Evolutionary conservation across 1,140 invertebrate species (phyloP), one percentile per base, ranked within the genome.

Genomic region (Elymnias hypermnestra): DNA sequence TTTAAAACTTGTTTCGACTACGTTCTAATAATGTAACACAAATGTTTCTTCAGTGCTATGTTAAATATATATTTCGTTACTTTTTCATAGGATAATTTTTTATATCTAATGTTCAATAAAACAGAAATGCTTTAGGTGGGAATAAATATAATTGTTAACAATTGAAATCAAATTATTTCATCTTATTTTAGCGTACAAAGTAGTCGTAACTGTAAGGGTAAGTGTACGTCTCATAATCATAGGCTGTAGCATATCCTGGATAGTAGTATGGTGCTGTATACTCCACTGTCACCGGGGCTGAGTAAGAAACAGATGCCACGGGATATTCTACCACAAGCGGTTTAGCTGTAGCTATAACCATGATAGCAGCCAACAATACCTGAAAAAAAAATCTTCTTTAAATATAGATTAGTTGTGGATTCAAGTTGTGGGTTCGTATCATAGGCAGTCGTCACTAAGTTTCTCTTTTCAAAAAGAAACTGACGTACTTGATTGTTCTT

Each of bases 301-400:
- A 64, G 63, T 83, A 85, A 1, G 69, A 63, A 5, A 47, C 4
- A 4, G 69, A 43, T 14, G 53, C 56, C 3, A 68, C 42, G 0
- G 73, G 76, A 38, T 84, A 86, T 18, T 76, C 73, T 23, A 78
- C 52, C 17, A 86, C 64, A n/a, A 81, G 66, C 14, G 88, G 88
- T 64, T 86, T 86, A 31, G 88, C 88, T 15, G 72, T 56, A 13
- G 83, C 81, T 29, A 86, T 72, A 50, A 85, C 87, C 68, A 88
- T 49, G 10, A 88, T 46, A 61, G 85, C 81, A 56, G 77, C 72
- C 35, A 89, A 77, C 19, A 89, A 49, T 40, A 89, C 67, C 89
- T 89, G 65, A 73, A 51, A 48, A 38, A 22, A 12, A 13, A 12
- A 31, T 22, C 19, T 17, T 29, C n/a, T n/a, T n/a, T n/a, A n/a